phyloP scores from a whole-genome alignment of 2,797 vertebrate genomes.

The Carcharodon carcharias region DNA sequence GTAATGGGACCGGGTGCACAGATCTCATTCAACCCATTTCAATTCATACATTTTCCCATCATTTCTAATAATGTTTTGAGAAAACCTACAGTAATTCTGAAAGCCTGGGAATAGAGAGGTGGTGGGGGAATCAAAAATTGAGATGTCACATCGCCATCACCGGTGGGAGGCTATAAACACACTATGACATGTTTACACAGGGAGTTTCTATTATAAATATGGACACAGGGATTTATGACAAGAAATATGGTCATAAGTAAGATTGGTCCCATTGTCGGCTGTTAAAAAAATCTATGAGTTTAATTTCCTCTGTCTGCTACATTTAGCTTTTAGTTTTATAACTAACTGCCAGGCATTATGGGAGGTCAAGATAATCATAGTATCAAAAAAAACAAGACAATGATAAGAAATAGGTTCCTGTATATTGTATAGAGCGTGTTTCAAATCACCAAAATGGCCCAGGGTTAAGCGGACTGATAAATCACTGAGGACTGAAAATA shows the following conservation, averaged over 20 bases:
- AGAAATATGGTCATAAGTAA: neutral
- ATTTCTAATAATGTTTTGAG: neutral
- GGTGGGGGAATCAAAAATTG: too few relatives aligned
- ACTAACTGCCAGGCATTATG: too few relatives aligned
- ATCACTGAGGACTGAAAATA: neutral
- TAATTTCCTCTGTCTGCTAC: neutral
- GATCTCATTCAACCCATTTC: neutral
- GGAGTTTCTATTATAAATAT: neutral
- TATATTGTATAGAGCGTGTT: neutral
- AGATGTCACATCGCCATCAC: neutral
- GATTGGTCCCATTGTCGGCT: neutral
- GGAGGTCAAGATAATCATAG: neutral
- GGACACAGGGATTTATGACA: neutral
- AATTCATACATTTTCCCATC: neutral
- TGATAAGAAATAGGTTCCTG: neutral
- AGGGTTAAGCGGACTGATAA: neutral
- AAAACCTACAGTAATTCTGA: neutral
- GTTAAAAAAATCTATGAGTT: neutral
- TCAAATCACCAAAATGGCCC: neutral
- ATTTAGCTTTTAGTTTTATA: neutral
- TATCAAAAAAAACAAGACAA: neutral
- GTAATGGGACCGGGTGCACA: neutral
- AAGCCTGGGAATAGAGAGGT: neutral
- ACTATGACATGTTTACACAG: neutral
- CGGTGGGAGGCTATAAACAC: neutral